Evolutionary conservation across 2,888 invertebrate genomes (phyloP).

Genomic region (Lycophotia porphyrea): DNA sequence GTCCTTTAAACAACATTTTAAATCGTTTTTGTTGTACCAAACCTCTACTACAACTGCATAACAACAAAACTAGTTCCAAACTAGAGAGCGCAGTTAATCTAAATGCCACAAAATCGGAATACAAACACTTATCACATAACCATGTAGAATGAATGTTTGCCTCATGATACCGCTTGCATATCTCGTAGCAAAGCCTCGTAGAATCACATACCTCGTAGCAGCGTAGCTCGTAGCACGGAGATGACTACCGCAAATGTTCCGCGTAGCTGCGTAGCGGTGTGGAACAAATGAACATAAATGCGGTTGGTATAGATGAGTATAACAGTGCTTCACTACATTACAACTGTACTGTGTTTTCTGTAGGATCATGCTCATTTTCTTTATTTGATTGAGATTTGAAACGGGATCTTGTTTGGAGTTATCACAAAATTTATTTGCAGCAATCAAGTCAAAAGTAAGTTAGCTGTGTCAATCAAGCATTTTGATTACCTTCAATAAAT

Average conservation of each 20-base stretch:
- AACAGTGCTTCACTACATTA: background rate
- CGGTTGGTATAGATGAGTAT: background rate
- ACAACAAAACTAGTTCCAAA: background rate
- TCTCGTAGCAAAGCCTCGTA: slow-evolving; percentile 32
- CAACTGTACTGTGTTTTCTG: background rate
- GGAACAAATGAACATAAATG: slow-evolving; percentile 19
- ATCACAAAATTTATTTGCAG: too few relatives aligned
- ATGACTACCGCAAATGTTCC: slow-evolving; percentile 24
- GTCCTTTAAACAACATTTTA: background rate
- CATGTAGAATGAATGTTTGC: slow-evolving; percentile 2
- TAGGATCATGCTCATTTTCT: background rate
- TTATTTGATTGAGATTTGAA: too few relatives aligned
- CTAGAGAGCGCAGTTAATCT: slow-evolving; percentile 14
- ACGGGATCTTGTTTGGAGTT: too few relatives aligned
- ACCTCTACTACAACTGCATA: background rate
- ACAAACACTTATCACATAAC: slow-evolving; percentile 1
- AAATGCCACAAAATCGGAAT: slow-evolving; percentile 13
- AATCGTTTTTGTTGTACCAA: background rate
- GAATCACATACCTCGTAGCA: slow-evolving; percentile 32
- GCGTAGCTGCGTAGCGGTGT: slow-evolving; percentile 24
- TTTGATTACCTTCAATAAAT: too few relatives aligned
- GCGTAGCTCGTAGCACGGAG: slow-evolving; percentile 27
- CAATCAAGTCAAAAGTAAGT: too few relatives aligned
- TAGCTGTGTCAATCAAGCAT: too few relatives aligned
- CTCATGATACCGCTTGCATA: slow-evolving; percentile 13